Percentiles rank a stretch among this genome's conserved stretches.
Conservation (phyloP, 2,888 invertebrate species). For the Pachliopta kotzebuea region DNA sequence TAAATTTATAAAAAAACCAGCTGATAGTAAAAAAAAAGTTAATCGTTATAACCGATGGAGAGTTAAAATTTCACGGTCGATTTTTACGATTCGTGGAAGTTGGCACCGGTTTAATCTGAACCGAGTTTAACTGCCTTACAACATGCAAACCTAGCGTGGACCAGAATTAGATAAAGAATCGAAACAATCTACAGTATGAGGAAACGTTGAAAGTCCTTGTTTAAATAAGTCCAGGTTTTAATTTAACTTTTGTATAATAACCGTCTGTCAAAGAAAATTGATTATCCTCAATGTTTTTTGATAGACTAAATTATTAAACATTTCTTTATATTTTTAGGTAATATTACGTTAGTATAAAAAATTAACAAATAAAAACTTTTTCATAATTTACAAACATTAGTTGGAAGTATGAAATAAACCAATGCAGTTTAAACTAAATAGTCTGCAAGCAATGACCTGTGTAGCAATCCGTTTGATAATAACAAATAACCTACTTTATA, state of each 20-base stretch:
- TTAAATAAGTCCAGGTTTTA: conserved; percentile 33
- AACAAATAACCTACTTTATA: too few species aligned
- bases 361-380: too few species aligned
- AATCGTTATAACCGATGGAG: conserved; percentile 57
- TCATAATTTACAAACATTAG: too few species aligned
- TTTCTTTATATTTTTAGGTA: too few species aligned
- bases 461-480: too few species aligned
- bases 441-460: too few species aligned
- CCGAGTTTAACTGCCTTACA: conserved; percentile 56
- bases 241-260: neutral
- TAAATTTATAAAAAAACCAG: conserved; percentile 8
- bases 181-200: conserved; percentile 48
- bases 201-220: conserved; percentile 45
- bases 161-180: conserved; percentile 54
- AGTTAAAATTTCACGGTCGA: conserved; percentile 76
- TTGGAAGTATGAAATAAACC: too few species aligned
- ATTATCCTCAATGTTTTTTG: neutral
- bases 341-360: too few species aligned
- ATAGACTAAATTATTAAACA: neutral
- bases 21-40: conserved; percentile 34
- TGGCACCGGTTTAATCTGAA: conserved; percentile 74
- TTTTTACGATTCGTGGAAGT: conserved; percentile 75
- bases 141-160: conserved; percentile 55
- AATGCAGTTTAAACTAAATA: too few species aligned
- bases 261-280: neutral